Base-by-base conservation (phyloP, 2,797 vertebrate genomes). In the Danio tinwini region DNA sequence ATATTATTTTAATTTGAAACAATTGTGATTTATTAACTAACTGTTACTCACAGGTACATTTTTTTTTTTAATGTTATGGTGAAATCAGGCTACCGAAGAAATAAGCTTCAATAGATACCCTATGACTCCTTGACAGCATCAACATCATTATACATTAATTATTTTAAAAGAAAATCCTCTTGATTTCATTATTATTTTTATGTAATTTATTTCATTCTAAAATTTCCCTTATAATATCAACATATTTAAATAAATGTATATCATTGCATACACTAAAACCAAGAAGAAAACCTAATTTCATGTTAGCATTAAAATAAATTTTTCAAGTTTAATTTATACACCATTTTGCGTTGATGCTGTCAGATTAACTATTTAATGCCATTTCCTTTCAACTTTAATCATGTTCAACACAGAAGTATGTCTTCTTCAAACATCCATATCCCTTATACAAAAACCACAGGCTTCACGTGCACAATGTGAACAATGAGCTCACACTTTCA, bases 121-220 rank as follows among this genome's bases (percentile, higher is more conserved):
- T 44, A 29, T 13, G 50, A 56, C 45, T 67, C 14, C 21, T 45
- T 21, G 53, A 62, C 13, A 73, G 29, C 58, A 74, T 61, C 42
- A 58, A 58, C 21, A 44, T 29, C n/a, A n/a, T n/a, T n/a, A n/a
- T n/a, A n/a, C 29, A n/a, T n/a, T n/a, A n/a, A n/a, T n/a, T n/a
- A n/a, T n/a, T n/a, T n/a, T n/a, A n/a, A n/a, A n/a, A n/a, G n/a
- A n/a, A n/a, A n/a, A n/a, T n/a, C n/a, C n/a, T n/a, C n/a, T n/a
- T n/a, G n/a, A n/a, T n/a, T n/a, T n/a, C n/a, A n/a, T n/a, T n/a
- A n/a, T n/a, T n/a, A n/a, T n/a, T n/a, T n/a, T n/a, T n/a, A n/a
- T n/a, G n/a, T n/a, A n/a, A n/a, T n/a, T n/a, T 21, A 6, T 77
- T 81, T 69, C 78, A 65, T 56, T 55, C 19, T 56, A 56, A 45